These are phyloP conservation scores for Amyelois transitella DNA, from an alignment of 1,140 invertebrate species.

Conservation along the genomic window DNA sequence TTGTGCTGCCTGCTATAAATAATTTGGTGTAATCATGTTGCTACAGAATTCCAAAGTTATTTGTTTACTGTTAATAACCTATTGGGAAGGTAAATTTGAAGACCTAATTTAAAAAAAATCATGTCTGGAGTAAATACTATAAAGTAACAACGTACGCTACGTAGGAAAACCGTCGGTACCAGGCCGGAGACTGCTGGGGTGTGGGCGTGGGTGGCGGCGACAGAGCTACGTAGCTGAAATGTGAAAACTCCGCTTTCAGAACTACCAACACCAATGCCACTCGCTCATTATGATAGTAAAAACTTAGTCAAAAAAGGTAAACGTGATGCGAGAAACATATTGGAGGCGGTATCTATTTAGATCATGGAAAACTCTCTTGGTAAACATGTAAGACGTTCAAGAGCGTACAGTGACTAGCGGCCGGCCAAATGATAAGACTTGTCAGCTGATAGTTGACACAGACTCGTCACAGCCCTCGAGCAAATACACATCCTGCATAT, in stretches of 20 bases:
- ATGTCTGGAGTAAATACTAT: constrained; percentile 4
- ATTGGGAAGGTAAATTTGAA: too few species aligned
- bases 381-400: constrained; percentile 18
- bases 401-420: constrained; percentile 19
- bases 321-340: background rate
- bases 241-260: constrained; percentile 29
- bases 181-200: constrained; percentile 33
- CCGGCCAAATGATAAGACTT: constrained; percentile 15
- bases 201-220: constrained; percentile 29
- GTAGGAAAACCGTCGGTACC: constrained; percentile 34
- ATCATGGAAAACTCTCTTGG: constrained; percentile 21
- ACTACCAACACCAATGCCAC: constrained; percentile 10
- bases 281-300: constrained; percentile 4
- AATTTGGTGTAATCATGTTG: too few species aligned
- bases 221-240: constrained; percentile 43
- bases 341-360: constrained; percentile 8
- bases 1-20: too few species aligned
- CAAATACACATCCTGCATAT: background rate
- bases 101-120: too few species aligned
- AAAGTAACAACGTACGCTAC: constrained; percentile 37
- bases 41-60: too few species aligned
- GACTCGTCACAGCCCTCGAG: background rate
- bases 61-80: background rate
- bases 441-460: background rate
- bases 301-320: background rate